Evolutionary conservation across 2,888 invertebrate species (phyloP), one percentile per base, ranked within the genome.

Genomic region (Ectropis crepuscularia): DNA sequence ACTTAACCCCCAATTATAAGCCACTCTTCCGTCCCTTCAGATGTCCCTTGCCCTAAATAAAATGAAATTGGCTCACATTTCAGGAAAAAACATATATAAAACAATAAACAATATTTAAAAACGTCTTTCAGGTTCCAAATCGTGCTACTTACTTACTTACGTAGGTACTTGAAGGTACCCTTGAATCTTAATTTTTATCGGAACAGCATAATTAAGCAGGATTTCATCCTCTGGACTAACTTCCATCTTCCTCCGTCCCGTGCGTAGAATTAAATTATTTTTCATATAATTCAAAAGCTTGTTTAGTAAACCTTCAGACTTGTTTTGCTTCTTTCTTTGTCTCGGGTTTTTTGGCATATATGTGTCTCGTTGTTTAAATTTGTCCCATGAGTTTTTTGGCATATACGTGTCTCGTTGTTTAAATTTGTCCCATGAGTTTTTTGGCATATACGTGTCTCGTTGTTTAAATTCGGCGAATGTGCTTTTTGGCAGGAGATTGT

Each of bases 81-180:
- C 12, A 11, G n/a, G 7, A 6, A 45, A n/a, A 11, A 11, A 11
- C n/a, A 12, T 7, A n/a, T 12, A 11, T 45, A 45, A n/a, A n/a
- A n/a, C n/a, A n/a, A 45, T 12, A 36, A n/a, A n/a, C n/a, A n/a
- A n/a, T n/a, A n/a, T n/a, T n/a, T n/a, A 36, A 36, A 48, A 48
- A 7, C 8, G 8, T 5, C 4, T 6, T 41, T 42, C 50, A 51
- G 6, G 4, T 11, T 2, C 9, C 16, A 28, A 45, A n/a, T n/a
- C 53, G 6, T 46, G 12, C 0, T n/a, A n/a, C n/a, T n/a, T n/a
- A n/a, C n/a, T n/a, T n/a, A n/a, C n/a, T n/a, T n/a, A n/a, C n/a
- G n/a, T n/a, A n/a, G 55, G 55, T n/a, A 55, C 0, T 55, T 55
- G 28, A 16, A 55, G 28, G n/a, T 12, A 55, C 28, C 55, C 55